Evolutionary conservation across 2,797 vertebrate species (phyloP).

Genomic region (Phoxinus dragarum): DNA sequence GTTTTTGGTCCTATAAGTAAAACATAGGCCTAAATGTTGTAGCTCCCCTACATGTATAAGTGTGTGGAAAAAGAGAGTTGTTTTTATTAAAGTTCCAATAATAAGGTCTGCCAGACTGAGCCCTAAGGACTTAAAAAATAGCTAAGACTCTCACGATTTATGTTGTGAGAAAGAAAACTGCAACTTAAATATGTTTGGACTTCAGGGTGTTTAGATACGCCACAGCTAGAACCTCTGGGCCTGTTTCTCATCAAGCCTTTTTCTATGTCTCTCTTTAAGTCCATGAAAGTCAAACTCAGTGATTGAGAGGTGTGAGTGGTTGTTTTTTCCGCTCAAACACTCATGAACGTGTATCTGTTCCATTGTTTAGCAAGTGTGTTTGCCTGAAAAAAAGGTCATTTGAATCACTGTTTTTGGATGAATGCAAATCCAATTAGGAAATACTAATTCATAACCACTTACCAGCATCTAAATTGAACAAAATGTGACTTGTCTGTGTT

Average conservation of each 20-base stretch:
- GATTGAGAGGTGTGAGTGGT: neutral
- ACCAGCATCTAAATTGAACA: neutral
- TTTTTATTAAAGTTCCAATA: slow-evolving; percentile 27
- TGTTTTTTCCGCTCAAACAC: neutral
- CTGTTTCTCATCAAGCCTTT: neutral
- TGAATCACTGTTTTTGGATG: neutral
- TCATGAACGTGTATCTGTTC: neutral
- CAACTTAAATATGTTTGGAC: slow-evolving; percentile 14
- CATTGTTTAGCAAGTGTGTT: neutral
- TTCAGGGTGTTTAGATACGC: slow-evolving; percentile 17
- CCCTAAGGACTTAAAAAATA: slow-evolving; percentile 23
- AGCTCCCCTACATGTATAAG: neutral
- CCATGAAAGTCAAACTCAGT: neutral
- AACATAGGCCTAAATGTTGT: neutral
- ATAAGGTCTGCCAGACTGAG: slow-evolving; percentile 4
- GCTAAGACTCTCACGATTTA: slow-evolving; percentile 2
- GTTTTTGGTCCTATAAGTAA: neutral
- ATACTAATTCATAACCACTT: neutral
- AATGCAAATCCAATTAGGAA: neutral
- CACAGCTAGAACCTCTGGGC: neutral
- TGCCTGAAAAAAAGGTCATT: neutral
- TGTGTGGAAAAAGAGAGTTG: neutral
- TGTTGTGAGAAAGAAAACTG: slow-evolving; percentile 15
- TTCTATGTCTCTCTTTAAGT: neutral
- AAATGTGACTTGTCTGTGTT: neutral